phyloP scores from a whole-genome alignment of 2,888 invertebrate species.

The Oxycera nigricornis region DNA sequence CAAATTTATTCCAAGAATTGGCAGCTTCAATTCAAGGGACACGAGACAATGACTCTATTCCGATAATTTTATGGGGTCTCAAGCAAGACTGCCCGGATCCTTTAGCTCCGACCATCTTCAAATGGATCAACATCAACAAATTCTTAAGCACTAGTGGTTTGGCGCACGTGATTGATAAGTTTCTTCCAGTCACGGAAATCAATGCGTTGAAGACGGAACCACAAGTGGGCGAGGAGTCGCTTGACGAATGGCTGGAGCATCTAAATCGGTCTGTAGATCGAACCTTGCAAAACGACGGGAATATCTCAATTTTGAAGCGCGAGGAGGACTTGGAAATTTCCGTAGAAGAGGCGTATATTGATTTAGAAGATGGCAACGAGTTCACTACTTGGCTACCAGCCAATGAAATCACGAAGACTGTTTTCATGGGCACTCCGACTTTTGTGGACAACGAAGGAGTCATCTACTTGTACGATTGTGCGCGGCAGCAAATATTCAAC shows the following conservation, averaged over 20 bases:
- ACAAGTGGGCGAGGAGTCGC: slow-evolving; percentile 32
- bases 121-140: slow-evolving; percentile 72
- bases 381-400: slow-evolving; percentile 68
- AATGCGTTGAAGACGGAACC: not conserved
- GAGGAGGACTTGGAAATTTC: slow-evolving; percentile 44
- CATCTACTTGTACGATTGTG: slow-evolving; percentile 59
- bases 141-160: slow-evolving; percentile 72
- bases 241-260: slow-evolving; percentile 36
- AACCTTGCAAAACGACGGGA: not conserved
- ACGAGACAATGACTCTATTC: slow-evolving; percentile 61
- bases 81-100: slow-evolving; percentile 68
- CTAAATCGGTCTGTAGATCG: slow-evolving; percentile 21
- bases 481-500: slow-evolving; percentile 58
- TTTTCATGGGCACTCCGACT: slow-evolving; percentile 70
- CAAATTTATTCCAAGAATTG: slow-evolving; percentile 63
- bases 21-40: slow-evolving; percentile 52
- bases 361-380: slow-evolving; percentile 51
- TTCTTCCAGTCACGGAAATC: slow-evolving; percentile 50
- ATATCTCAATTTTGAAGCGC: not conserved
- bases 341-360: slow-evolving; percentile 42
- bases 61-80: slow-evolving; percentile 73
- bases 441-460: slow-evolving; percentile 68
- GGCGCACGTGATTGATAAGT: slow-evolving; percentile 59
- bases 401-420: slow-evolving; percentile 62
- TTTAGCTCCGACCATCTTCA: slow-evolving; percentile 69